phyloP scores from a whole-genome alignment of 1,140 invertebrate genomes.

The Tachypleus tridentatus region DNA sequence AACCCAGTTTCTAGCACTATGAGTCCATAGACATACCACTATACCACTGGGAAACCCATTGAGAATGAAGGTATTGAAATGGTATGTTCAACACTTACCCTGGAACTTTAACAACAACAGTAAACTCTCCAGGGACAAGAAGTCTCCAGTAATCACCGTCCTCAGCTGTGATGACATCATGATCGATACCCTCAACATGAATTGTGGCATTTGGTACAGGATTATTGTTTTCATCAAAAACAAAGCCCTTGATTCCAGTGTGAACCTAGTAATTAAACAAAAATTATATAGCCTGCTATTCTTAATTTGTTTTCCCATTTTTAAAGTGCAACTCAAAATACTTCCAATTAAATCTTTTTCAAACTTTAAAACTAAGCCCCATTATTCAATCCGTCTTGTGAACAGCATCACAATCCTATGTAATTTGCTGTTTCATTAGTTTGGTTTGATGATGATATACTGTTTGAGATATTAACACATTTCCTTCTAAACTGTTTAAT shows the following conservation, averaged over 20 bases:
- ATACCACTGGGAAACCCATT: conserved; percentile 13
- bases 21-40: too few species aligned
- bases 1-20: too few species aligned
- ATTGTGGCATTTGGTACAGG: conserved; percentile 62
- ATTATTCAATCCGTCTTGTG: too few species aligned
- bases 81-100: conserved; percentile 11
- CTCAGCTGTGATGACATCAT: conserved; percentile 50
- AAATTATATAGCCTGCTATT: conserved; percentile 4
- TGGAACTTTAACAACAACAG: conserved; percentile 47
- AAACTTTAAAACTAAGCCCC: too few species aligned
- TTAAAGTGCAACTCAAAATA: conserved; percentile 1
- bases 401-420: too few species aligned
- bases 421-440: too few species aligned
- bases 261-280: conserved; percentile 49
- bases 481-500: too few species aligned
- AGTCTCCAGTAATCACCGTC: conserved; percentile 90
- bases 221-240: conserved; percentile 59
- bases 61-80: conserved; percentile 9
- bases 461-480: too few species aligned
- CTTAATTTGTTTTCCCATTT: not conserved
- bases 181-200: conserved; percentile 54
- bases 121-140: conserved; percentile 73
- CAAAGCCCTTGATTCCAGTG: conserved; percentile 71
- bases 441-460: too few species aligned
- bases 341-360: too few species aligned